Evolutionary conservation across 2,888 invertebrate genomes (phyloP), one percentile per base, ranked within the genome.

Genomic region (Cryptus armator): DNA sequence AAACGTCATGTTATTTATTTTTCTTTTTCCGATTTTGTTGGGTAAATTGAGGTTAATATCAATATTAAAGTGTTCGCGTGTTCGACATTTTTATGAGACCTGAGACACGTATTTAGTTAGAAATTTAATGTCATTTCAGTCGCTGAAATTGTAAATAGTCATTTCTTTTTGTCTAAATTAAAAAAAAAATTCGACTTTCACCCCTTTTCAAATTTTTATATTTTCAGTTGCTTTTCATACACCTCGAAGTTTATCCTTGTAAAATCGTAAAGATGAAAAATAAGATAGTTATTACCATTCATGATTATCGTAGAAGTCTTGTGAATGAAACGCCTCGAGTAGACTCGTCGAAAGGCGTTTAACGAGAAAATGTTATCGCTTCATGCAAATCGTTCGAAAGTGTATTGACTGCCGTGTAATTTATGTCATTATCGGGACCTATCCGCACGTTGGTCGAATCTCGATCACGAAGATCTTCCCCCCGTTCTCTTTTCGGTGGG

Each of bases 371-470:
- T 56, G 66, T 62, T 68, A 59, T 53, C 44, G 66, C n/a, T 16
- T 19, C 19, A 44, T 64, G 72, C 44, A 77, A 78, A 77, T 84
- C 46, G 77, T 84, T 84, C 72, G 84, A 84, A 84, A 84, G 84
- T 84, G 77, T 72, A 81, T 71, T 77, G 62, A 74, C 68, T 72
- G 46, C 32, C 53, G 24, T 81, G 53, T 81, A 74, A 84, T 84
- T 84, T 84, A 7, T 46, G 43, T 10, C 56, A 66, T 80, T 76
- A 84, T 86, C 68, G 72, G 46, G 62, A 72, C 66, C 16, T 59
- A 32, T 70, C 80, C 78, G 48, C 59, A 77, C 56, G 67, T 24
- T 62, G 79, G 62, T 84, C 56, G 79, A 79, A 80, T 86, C 71
- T 81, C 72, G 75, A 84, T 76, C 77, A 67, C 70, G 84, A 74